Base-by-base conservation (phyloP, 1,140 invertebrate species). In the Drosophila miranda region DNA sequence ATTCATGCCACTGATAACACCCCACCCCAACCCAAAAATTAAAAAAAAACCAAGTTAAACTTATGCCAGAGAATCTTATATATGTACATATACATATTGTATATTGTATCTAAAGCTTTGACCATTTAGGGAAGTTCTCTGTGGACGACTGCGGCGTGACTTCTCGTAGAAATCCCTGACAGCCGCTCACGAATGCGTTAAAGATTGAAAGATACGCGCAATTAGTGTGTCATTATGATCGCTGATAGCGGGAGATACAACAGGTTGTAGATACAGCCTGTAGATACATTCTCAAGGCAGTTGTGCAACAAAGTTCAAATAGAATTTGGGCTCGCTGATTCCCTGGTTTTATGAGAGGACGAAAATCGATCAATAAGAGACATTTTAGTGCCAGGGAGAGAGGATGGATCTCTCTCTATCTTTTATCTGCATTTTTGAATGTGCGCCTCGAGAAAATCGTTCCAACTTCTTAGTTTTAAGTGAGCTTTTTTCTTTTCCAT, bases 1-100 rank as follows among this genome's bases (percentile, higher is more conserved):
- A 81, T 87, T 86, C 81, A 87, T 81, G 82, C 77, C 77, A 86
- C 61, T 81, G 81, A 86, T 86, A 84, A 84, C 81, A 75, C 34
- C 50, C 49, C 60, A 46, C 28, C 28, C 7, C 30, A 19, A 1
- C 19, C 19, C 19, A 19, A 19, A 19, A 19, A 34, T 9, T 3
- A 9, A 11, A 9, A 9, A 9, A 34, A 9, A 56, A 46, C 28
- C 8, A 49, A 38, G 26, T 34, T 56, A 51, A 49, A 5, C 26
- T 34, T 19, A 38, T 50, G 21, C n/a, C 48, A 9, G 21, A n/a
- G 13, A 45, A 13, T 38, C 30, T 9, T 21, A 13, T 44, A 41
- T 5, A 13, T 44, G 28, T 5, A 43, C 21, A 45, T 34, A 45
- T 13, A 53, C 16, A 58, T 19, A 14, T 38, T 34, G 23, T 26